Base-by-base conservation (phyloP, 2,888 invertebrate species). In the Xestoiulus laeticollis region DNA sequence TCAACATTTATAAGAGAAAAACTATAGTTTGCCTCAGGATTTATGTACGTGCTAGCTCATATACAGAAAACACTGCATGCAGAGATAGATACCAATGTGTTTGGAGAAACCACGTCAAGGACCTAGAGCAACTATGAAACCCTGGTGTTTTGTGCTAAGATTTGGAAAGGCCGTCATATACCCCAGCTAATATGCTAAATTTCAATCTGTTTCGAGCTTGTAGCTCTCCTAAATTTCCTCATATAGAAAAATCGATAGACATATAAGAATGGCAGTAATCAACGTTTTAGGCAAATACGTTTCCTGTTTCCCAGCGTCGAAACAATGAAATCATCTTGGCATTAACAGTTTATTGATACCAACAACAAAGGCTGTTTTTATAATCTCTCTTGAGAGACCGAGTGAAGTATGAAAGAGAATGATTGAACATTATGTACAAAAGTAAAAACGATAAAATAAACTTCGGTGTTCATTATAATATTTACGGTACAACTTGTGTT, bases 311-410 rank as follows among this genome's bases (percentile, higher is more conserved):
- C 4, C 44, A 1, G 10, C 19, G 33, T 3, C 5, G 26, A 22
- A 85, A 85, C 38, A 85, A 38, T 19, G 85, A 85, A 85, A 85
- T 85, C 38, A 38, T 85, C 38, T 85, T 85, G 85, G 19, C 38
- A 38, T 33, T 22, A 43, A 85, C 38, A 43, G 32, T 38, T 8
- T 10, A 85, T 12, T 1, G 38, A 38, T 38, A 38, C n/a, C 38
- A 33, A 32, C 44, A 16, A 85, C 38, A 85, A 48, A 8, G 1
- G 30, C 12, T 78, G 14, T 78, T 78, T 78, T 78, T 68, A 26
- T 22, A 68, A 68, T 8, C n/a, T 68, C n/a, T 68, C 59, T 68
- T 5, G n/a, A 68, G 59, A 38, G 33, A 38, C 33, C 33, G 6
- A 38, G 6, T 16, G 53, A 19, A 53, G 4, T 19, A 16, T 53